These are phyloP conservation scores for Melanotus villosus DNA, from an alignment of 2,888 invertebrate species.

Conservation along the genomic window DNA sequence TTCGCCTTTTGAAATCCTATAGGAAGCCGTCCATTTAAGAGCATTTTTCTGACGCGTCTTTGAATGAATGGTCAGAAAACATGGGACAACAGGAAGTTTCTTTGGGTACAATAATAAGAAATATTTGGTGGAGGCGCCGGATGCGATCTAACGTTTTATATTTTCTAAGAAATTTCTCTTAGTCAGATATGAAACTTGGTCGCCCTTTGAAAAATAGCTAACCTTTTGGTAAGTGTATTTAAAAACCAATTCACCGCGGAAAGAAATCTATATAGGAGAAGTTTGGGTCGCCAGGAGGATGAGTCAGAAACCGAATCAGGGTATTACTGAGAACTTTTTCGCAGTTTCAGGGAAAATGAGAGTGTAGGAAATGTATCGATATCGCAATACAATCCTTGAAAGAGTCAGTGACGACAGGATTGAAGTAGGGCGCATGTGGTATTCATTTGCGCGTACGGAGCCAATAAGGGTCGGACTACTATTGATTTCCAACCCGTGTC, in stretches of 20 bases:
- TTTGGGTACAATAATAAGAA: not conserved
- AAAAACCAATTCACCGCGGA: constrained; percentile 5
- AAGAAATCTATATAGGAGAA: constrained; percentile 11
- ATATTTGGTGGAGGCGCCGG: not conserved
- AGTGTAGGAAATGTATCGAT: constrained; percentile 24
- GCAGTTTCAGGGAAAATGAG: constrained; percentile 25
- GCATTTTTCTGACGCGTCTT: too few species aligned
- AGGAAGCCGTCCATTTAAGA: too few species aligned
- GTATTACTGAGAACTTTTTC: constrained; percentile 22
- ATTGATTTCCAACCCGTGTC: constrained; percentile 60
- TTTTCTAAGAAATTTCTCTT: not conserved
- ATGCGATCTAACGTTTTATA: not conserved
- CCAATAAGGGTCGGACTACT: constrained; percentile 57
- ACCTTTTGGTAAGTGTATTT: constrained; percentile 3
- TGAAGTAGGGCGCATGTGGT: constrained; percentile 62
- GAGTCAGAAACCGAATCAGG: constrained; percentile 23
- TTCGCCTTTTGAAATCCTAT: too few species aligned
- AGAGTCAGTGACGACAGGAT: constrained; percentile 56
- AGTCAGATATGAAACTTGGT: not conserved
- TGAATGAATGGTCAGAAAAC: not conserved
- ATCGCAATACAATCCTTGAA: constrained; percentile 54
- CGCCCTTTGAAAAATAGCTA: not conserved
- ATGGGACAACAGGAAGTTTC: constrained; percentile 1
- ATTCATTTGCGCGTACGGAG: constrained; percentile 63
- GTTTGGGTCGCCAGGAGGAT: constrained; percentile 12